These are phyloP conservation scores for Xenus cinereus DNA, from an alignment of 2,113 vertebrate species.

Conservation along the genomic window DNA sequence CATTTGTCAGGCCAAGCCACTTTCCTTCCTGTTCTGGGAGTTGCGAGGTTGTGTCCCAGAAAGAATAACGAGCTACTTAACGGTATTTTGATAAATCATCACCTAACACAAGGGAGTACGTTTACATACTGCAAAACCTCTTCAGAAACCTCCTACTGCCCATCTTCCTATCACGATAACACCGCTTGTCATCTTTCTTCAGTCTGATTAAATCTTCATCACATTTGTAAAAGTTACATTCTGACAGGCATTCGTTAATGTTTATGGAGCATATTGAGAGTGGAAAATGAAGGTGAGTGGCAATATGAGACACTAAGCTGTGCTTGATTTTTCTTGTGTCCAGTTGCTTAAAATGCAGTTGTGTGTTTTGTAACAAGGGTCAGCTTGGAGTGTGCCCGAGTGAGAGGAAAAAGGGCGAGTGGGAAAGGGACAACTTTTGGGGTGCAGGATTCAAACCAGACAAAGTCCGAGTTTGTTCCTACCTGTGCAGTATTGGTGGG, in stretches of 20 bases:
- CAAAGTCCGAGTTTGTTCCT: neutral
- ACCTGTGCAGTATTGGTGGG: neutral
- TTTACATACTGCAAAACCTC: neutral
- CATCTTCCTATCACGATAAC: neutral
- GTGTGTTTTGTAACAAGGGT: neutral
- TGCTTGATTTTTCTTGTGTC: neutral
- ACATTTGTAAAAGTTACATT: neutral
- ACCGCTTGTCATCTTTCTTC: neutral
- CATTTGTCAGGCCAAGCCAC: neutral
- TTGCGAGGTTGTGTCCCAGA: neutral
- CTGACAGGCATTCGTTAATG: neutral
- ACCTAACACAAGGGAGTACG: neutral
- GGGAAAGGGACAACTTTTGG: neutral
- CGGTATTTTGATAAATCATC: neutral
- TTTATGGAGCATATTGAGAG: neutral
- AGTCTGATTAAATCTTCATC: neutral
- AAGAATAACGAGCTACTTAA: neutral
- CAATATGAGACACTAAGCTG: neutral
- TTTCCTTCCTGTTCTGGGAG: neutral
- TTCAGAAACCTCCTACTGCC: neutral
- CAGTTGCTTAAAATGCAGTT: neutral
- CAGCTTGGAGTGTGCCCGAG: neutral
- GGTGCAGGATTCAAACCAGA: neutral
- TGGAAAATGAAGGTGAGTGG: neutral
- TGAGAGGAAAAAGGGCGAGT: neutral